These are phyloP conservation scores for Thymelicus sylvestris DNA, from an alignment of 2,888 invertebrate genomes.

Conservation along the genomic window DNA sequence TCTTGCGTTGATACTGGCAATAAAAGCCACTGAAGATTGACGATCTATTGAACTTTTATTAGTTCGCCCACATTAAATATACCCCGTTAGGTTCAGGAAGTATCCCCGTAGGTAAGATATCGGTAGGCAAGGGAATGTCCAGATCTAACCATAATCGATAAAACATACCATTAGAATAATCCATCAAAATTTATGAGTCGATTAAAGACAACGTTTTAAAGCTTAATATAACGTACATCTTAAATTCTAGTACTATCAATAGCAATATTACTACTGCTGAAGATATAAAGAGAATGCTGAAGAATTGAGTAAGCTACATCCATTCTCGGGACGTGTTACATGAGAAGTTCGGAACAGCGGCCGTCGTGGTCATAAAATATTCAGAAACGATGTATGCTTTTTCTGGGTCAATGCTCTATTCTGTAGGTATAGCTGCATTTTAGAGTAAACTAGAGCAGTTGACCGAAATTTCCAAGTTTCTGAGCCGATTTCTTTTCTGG, in stretches of 20 bases:
- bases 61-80: conserved; percentile 30
- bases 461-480: conserved; percentile 16
- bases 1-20: conserved; percentile 21
- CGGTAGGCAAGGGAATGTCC: background rate
- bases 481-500: background rate
- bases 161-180: background rate
- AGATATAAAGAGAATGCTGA: conserved; percentile 3
- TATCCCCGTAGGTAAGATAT: conserved; percentile 22
- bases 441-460: conserved; percentile 26
- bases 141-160: background rate
- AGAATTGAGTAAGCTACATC: conserved; percentile 30
- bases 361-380: conserved; percentile 34
- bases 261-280: background rate
- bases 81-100: conserved; percentile 30
- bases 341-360: conserved; percentile 12
- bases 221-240: background rate
- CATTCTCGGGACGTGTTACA: conserved; percentile 26
- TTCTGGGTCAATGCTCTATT: conserved; percentile 50
- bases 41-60: conserved; percentile 35
- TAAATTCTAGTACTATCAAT: background rate
- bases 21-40: conserved; percentile 30
- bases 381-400: conserved; percentile 38
- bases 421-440: conserved; percentile 33
- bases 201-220: background rate
- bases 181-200: conserved; percentile 1